These are phyloP conservation scores for Pseudococcus jackbeardsleyi DNA, from an alignment of 2,888 invertebrate species.

Conservation along the genomic window DNA sequence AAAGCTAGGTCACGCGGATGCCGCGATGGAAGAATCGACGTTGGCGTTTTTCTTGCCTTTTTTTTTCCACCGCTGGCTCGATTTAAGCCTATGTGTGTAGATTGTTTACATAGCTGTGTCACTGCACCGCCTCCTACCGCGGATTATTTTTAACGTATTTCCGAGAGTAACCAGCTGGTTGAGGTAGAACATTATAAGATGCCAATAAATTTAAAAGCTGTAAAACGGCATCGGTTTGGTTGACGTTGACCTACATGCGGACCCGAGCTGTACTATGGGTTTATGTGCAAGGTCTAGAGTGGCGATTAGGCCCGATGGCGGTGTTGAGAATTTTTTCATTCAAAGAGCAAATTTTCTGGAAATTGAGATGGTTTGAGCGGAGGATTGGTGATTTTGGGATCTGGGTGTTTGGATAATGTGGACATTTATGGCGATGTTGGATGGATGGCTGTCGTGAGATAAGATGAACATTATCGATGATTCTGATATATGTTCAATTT, in stretches of 20 bases:
- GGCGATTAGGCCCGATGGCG: neutral
- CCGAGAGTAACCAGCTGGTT: neutral
- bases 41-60: constrained; percentile 13
- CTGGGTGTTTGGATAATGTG: neutral
- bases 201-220: constrained; percentile 57
- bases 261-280: neutral
- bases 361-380: neutral
- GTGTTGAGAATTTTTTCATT: neutral
- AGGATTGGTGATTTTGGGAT: neutral
- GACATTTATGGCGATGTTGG: too few species aligned
- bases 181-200: neutral
- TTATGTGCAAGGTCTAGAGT: neutral
- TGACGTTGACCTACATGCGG: constrained; percentile 50
- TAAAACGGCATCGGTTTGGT: constrained; percentile 29
- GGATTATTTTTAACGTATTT: constrained; percentile 32
- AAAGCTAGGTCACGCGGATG: constrained; percentile 39
- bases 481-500: too few species aligned
- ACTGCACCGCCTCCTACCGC: neutral
- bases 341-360: neutral
- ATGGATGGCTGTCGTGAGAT: too few species aligned
- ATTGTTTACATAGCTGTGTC: constrained; percentile 49
- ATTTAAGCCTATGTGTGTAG: neutral
- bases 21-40: neutral
- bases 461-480: too few species aligned
- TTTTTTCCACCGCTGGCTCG: neutral